Percentiles rank a stretch among this genome's conserved stretches.
These are phyloP conservation scores for Fratercula arctica DNA, from an alignment of 2,797 vertebrate species.

Conservation along the genomic window DNA sequence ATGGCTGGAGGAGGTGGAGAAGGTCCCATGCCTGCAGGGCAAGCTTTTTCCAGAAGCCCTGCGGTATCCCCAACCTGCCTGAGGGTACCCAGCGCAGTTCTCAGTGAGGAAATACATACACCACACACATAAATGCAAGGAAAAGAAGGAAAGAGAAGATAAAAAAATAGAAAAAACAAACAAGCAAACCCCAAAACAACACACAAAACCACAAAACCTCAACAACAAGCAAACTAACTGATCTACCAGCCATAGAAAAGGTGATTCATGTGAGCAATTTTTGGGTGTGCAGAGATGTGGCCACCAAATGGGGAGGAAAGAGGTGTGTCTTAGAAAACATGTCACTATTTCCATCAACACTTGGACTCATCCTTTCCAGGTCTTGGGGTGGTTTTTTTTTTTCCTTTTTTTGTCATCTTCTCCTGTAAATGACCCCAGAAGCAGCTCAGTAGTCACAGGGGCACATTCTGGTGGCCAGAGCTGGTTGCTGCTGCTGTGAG, in stretches of 20 bases:
- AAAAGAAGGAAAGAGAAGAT: not conserved
- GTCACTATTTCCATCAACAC: not conserved
- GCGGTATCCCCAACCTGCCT: not conserved
- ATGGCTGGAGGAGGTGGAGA: not conserved
- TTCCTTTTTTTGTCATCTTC: not conserved
- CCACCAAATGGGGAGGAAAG: not conserved
- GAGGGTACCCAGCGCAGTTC: not conserved
- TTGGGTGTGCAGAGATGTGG: not conserved
- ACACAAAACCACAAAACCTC: not conserved
- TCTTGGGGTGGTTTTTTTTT: not conserved
- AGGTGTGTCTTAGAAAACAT: not conserved
- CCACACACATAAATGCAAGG: not conserved
- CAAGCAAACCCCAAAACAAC: not conserved
- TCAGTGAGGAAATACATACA: not conserved
- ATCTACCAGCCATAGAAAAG: not conserved
- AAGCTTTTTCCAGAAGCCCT: not conserved
- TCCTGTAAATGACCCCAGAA: not conserved
- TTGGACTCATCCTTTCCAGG: not conserved
- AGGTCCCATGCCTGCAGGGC: not conserved
- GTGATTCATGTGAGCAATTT: not conserved
- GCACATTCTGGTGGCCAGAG: not conserved
- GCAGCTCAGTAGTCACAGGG: not conserved
- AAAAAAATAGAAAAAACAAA: too few species aligned
- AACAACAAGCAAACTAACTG: not conserved
- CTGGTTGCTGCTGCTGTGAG: not conserved